Percentiles rank a stretch among this genome's conserved stretches.
phyloP scores from a whole-genome alignment of 1,140 invertebrate species.

The Caenorhabditis brenneri region DNA sequence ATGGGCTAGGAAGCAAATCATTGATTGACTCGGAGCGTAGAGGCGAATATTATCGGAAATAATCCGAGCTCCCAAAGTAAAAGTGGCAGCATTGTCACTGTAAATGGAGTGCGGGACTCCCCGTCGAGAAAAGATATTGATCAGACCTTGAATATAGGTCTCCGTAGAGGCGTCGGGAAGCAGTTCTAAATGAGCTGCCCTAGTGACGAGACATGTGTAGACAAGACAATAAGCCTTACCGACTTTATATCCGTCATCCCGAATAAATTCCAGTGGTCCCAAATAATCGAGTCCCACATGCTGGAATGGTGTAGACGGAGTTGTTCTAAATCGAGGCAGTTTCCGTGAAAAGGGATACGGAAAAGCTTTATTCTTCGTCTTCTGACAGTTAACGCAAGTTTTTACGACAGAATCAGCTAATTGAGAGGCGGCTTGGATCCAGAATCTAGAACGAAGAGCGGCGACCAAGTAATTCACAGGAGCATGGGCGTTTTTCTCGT shows the following conservation, averaged over 20 bases:
- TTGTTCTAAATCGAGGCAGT: neutral
- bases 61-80: neutral
- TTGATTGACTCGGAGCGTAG: neutral
- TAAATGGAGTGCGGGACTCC: neutral
- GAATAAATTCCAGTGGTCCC: neutral
- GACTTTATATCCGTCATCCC: neutral
- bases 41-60: neutral
- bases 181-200: neutral
- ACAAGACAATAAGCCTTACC: neutral
- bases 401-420: neutral
- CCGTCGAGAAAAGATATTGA: neutral
- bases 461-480: neutral
- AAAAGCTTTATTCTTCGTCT: neutral
- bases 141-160: neutral
- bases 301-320: neutral
- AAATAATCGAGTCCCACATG: neutral
- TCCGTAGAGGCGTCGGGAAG: neutral
- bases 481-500: neutral
- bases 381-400: neutral
- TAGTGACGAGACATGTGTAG: neutral
- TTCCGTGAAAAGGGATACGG: neutral
- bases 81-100: neutral
- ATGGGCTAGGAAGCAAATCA: neutral
- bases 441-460: neutral
- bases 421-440: neutral